Evolutionary conservation across 2,888 invertebrate species (phyloP).

Genomic region (Agrilus cyanescens): DNA sequence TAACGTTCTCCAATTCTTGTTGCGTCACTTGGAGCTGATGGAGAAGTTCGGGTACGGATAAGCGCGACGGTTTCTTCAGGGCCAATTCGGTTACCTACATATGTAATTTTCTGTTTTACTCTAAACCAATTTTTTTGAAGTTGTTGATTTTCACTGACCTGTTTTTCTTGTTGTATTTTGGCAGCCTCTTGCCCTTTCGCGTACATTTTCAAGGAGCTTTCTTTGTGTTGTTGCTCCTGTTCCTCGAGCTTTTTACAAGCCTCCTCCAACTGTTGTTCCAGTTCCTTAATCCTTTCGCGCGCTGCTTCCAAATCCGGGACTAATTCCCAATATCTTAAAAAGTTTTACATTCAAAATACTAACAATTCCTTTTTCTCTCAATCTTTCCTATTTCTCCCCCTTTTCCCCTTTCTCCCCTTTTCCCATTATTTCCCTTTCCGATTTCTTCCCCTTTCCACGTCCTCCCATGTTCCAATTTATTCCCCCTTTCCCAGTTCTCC

Average conservation of each 20-base stretch:
- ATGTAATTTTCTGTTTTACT: too few relatives aligned
- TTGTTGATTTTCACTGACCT: constrained; percentile 38
- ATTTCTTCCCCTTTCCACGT: neutral
- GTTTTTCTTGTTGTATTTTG: constrained; percentile 54
- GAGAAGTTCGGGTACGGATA: constrained; percentile 70
- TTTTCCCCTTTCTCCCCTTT: neutral
- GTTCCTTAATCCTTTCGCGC: constrained; percentile 53
- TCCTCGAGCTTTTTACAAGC: constrained; percentile 56
- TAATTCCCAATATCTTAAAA: constrained; percentile 56
- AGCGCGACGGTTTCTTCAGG: constrained; percentile 51
- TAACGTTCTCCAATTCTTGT: constrained; percentile 76
- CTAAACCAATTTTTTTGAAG: neutral
- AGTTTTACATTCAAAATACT: neutral
- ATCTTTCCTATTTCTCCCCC: neutral
- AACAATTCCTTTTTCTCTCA: neutral
- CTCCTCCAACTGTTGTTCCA: constrained; percentile 62
- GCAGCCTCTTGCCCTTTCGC: constrained; percentile 71
- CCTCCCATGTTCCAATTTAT: neutral
- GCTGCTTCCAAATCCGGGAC: constrained; percentile 62
- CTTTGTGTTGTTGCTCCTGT: constrained; percentile 60
- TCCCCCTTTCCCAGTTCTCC: neutral
- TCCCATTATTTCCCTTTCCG: neutral
- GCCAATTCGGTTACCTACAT: constrained; percentile 38
- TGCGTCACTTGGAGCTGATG: constrained; percentile 75
- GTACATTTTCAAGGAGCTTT: constrained; percentile 73